A percentile compares a stretch with the other conserved stretches of the same genome.
These are phyloP conservation scores for Andrena flavipes DNA, from an alignment of 2,888 invertebrate genomes.

Conservation along the genomic window DNA sequence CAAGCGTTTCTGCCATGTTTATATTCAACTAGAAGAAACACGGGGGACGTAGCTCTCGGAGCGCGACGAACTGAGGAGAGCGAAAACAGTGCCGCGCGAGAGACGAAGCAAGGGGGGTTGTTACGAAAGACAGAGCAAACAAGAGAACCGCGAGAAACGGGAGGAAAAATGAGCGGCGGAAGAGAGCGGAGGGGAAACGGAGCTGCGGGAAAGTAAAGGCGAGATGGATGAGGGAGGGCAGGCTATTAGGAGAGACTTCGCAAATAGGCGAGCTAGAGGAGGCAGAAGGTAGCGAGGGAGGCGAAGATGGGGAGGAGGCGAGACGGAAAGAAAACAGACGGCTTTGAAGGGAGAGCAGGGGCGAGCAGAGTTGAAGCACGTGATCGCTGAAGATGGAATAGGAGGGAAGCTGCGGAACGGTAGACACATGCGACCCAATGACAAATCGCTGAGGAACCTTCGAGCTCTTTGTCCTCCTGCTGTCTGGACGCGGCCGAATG, in stretches of 20 bases:
- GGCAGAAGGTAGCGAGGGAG: background rate
- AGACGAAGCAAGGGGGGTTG: background rate
- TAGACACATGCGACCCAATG: constrained; percentile 47
- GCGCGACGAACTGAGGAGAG: background rate
- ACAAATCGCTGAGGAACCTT: constrained; percentile 57
- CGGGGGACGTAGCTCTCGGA: background rate
- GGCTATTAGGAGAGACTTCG: background rate
- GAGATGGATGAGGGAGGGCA: background rate
- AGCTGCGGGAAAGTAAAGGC: constrained; percentile 3
- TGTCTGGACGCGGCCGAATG: constrained; percentile 36
- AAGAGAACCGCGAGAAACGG: background rate
- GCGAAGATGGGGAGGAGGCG: constrained; percentile 16
- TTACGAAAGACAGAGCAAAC: constrained; percentile 10
- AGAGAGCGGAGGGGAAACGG: constrained; percentile 14
- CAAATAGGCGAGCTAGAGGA: background rate
- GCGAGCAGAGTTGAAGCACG: background rate
- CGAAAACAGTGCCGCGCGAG: background rate
- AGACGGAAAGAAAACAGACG: constrained; percentile 33
- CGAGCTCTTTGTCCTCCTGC: constrained; percentile 54
- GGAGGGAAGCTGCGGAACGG: constrained; percentile 26
- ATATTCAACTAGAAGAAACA: constrained; percentile 35
- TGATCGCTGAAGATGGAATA: constrained; percentile 7
- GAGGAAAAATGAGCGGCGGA: constrained; percentile 2
- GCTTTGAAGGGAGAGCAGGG: background rate
- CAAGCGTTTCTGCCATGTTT: constrained; percentile 50